These are phyloP conservation scores for Sinopyrophorus schimmeli DNA, from an alignment of 2,888 invertebrate genomes.

Conservation along the genomic window DNA sequence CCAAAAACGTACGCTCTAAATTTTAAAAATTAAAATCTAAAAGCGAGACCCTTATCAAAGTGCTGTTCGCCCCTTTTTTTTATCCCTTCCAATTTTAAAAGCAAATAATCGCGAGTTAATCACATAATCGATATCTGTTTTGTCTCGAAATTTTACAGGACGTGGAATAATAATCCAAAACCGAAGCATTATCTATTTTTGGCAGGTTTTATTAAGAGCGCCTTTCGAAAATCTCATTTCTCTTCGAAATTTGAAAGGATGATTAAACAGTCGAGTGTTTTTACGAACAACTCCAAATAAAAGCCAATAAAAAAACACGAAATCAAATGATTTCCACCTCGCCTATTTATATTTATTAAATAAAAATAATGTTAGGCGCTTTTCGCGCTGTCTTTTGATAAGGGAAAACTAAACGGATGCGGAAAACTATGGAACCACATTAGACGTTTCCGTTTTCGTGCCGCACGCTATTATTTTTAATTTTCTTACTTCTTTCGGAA, in stretches of 20 bases:
- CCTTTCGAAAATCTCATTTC: background rate
- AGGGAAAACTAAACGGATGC: constrained; percentile 12
- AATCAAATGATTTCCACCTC: background rate
- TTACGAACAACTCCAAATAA: background rate
- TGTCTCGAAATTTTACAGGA: constrained; percentile 3
- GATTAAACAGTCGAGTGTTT: constrained; percentile 1
- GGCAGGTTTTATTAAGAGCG: background rate
- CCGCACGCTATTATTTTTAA: constrained; percentile 3
- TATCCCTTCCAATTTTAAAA: constrained; percentile 3
- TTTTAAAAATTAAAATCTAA: constrained; percentile 2
- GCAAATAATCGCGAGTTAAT: constrained; percentile 13
- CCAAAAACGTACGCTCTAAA: no score
- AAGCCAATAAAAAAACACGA: background rate
- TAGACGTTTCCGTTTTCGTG: constrained; percentile 12
- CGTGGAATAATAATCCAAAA: constrained; percentile 5
- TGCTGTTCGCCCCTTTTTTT: background rate
- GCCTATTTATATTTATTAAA: background rate
- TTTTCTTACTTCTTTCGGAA: background rate
- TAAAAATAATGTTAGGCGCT: background rate
- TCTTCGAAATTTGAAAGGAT: background rate
- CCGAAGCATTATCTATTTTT: background rate
- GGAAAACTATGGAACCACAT: constrained; percentile 1
- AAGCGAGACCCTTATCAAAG: background rate
- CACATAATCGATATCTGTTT: constrained; percentile 6
- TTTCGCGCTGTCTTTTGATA: no score